Percentiles rank a stretch among this genome's conserved stretches.
These are phyloP conservation scores for Phymorhynchus buccinoides DNA, from an alignment of 1,140 invertebrate species.

Conservation along the genomic window DNA sequence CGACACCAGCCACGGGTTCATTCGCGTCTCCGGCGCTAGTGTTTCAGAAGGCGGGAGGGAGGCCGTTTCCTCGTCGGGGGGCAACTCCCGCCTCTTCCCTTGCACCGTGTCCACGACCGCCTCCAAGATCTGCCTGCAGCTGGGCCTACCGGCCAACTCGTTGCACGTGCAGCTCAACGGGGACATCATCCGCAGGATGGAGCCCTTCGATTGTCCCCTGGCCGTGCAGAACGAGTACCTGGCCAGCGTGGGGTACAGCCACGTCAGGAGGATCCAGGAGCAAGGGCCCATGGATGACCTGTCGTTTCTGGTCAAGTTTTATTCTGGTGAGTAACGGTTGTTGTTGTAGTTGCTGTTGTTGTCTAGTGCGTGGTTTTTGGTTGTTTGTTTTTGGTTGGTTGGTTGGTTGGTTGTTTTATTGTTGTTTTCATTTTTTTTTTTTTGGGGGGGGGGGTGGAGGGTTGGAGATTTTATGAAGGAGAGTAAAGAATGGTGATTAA, in stretches of 20 bases:
- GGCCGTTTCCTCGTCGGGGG: background rate
- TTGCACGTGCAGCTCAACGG: constrained; percentile 72
- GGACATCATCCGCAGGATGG: constrained; percentile 71
- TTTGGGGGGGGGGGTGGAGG: background rate
- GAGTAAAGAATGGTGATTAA: background rate
- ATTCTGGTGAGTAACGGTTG: constrained; percentile 64
- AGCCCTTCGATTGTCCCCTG: constrained; percentile 70
- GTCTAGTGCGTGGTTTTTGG: no score
- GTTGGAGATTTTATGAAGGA: background rate
- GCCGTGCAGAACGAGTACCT: constrained; percentile 72
- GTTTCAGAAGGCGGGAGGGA: constrained; percentile 52
- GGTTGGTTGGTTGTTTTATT: no score
- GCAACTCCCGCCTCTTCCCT: constrained; percentile 66
- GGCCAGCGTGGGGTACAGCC: constrained; percentile 67
- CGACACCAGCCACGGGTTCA: constrained; percentile 70
- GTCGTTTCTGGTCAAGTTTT: constrained; percentile 70
- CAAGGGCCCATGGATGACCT: constrained; percentile 66
- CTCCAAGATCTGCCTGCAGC: constrained; percentile 68
- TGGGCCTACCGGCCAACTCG: constrained; percentile 66
- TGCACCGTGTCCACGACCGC: constrained; percentile 69
- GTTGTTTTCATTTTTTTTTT: no score
- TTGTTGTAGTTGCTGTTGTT: background rate
- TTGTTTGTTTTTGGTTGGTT: no score
- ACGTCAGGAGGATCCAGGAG: constrained; percentile 69
- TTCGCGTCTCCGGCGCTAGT: constrained; percentile 67